phyloP scores from a whole-genome alignment of 2,888 invertebrate species.

The Drosophila hamatofila region DNA sequence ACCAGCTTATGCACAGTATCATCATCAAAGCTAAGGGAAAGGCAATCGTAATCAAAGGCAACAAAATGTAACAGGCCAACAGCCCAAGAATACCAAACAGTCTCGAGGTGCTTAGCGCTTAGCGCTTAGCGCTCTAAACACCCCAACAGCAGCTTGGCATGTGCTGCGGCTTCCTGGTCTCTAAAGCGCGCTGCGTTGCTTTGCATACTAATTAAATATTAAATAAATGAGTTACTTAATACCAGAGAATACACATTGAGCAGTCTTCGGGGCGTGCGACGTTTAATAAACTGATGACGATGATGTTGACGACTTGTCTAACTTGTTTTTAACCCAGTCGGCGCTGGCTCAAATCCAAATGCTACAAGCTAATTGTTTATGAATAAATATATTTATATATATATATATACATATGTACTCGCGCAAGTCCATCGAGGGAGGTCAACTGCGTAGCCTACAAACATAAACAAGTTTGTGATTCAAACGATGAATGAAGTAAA shows the following conservation, averaged over 20 bases:
- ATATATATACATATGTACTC: background rate
- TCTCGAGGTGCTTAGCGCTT: conserved; percentile 6
- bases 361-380: conserved; percentile 61
- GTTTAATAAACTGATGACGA: conserved; percentile 34
- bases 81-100: conserved; percentile 57
- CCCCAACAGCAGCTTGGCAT: conserved; percentile 43
- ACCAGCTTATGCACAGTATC: conserved; percentile 23
- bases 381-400: background rate
- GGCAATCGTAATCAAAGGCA: conserved; percentile 50
- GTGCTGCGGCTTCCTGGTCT: conserved; percentile 67
- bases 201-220: conserved; percentile 68
- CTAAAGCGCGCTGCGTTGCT: conserved; percentile 44
- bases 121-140: conserved; percentile 13
- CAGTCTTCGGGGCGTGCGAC: conserved; percentile 19
- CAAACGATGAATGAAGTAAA: conserved; percentile 24
- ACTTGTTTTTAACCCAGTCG: conserved; percentile 59
- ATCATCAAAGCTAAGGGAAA: conserved; percentile 33
- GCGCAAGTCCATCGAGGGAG: conserved; percentile 28
- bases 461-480: conserved; percentile 66
- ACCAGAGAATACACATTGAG: conserved; percentile 32
- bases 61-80: conserved; percentile 47
- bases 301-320: conserved; percentile 52
- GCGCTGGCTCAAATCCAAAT: conserved; percentile 38
- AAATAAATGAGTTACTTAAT: conserved; percentile 63
- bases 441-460: conserved; percentile 20